These are phyloP conservation scores for Macrosteles quadrilineatus DNA, from an alignment of 1,140 invertebrate genomes.

Conservation along the genomic window DNA sequence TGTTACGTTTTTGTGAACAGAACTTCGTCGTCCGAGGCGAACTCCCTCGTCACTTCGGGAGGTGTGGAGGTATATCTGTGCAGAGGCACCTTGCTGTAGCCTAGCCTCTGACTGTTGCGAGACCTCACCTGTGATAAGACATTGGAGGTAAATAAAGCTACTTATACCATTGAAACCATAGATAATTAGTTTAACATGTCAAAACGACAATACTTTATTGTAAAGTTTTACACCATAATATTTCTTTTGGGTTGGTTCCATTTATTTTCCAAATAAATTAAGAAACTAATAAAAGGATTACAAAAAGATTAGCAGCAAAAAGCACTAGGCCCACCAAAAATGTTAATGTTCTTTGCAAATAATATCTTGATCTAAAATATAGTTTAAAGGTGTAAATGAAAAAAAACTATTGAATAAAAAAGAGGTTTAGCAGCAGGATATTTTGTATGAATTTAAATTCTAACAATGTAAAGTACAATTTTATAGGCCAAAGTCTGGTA, in stretches of 20 bases:
- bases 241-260: background rate
- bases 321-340: too few relatives aligned
- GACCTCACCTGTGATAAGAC: conserved; percentile 13
- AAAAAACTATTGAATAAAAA: too few relatives aligned
- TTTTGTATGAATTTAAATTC: too few relatives aligned
- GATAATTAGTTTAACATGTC: background rate
- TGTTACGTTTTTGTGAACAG: conserved; percentile 26
- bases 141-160: background rate
- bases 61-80: conserved; percentile 11
- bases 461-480: too few relatives aligned
- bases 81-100: conserved; percentile 21
- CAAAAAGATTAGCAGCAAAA: too few relatives aligned
- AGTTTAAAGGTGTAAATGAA: too few relatives aligned
- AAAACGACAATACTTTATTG: background rate
- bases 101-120: background rate
- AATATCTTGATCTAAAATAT: too few relatives aligned
- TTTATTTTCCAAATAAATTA: too few relatives aligned
- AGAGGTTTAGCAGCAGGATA: too few relatives aligned
- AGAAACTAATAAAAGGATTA: too few relatives aligned
- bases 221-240: background rate
- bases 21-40: conserved; percentile 1
- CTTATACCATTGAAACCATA: background rate
- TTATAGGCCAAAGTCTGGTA: too few relatives aligned
- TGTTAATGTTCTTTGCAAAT: too few relatives aligned
- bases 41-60: background rate